Conservation (phyloP, 1,140 invertebrate genomes). For the Cepaea nemoralis region DNA sequence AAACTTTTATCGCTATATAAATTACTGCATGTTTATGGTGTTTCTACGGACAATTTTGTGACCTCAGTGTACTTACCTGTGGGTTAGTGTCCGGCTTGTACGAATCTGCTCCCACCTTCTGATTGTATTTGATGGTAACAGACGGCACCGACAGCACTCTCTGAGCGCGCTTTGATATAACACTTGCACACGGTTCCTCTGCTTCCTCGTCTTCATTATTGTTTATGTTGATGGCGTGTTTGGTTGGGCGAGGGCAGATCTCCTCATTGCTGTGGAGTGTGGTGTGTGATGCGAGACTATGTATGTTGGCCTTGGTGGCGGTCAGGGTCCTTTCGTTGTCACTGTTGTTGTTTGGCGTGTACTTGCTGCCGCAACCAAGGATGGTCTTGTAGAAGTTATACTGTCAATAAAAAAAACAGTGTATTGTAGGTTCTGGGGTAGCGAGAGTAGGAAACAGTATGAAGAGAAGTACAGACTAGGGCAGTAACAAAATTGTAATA, state of each 20-base stretch:
- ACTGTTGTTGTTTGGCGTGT: not conserved
- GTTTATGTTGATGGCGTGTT: not conserved
- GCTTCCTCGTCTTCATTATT: not conserved
- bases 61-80: conserved; percentile 12
- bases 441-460: too few relatives aligned
- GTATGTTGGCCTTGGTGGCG: not conserved
- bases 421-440: too few relatives aligned
- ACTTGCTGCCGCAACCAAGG: conserved; percentile 2
- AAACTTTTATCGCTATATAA: too few relatives aligned
- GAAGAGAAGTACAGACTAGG: too few relatives aligned
- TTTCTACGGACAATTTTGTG: too few relatives aligned
- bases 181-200: not conserved
- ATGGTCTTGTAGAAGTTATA: conserved; percentile 4
- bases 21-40: too few relatives aligned
- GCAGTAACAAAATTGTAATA: too few relatives aligned
- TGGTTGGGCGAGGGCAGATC: not conserved
- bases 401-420: too few relatives aligned
- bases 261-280: not conserved
- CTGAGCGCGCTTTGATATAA: conserved; percentile 18
- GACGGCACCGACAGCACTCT: conserved; percentile 8
- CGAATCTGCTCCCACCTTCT: conserved; percentile 39
- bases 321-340: not conserved
- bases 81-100: conserved; percentile 37
- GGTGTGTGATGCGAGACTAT: not conserved
- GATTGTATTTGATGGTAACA: conserved; percentile 39